Evolutionary conservation across 2,888 invertebrate species (phyloP).

Genomic region (Pediacus dermestoides): DNA sequence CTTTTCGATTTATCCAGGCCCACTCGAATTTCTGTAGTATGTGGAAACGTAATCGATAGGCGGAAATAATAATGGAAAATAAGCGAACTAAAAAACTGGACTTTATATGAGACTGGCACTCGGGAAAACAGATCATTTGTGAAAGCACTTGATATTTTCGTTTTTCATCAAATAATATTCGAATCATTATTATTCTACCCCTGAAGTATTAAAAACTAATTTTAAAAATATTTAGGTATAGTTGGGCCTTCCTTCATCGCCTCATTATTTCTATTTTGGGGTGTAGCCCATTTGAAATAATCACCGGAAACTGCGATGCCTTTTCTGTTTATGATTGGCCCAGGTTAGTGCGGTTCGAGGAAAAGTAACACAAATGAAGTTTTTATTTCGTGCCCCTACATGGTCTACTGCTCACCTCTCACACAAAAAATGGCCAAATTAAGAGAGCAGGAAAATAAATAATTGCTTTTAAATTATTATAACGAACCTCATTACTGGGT

Average conservation of each 20-base stretch:
- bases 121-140: constrained; percentile 1
- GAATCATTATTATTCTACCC: no score
- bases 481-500: no score
- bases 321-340: constrained; percentile 29
- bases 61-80: constrained; percentile 18
- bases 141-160: no score
- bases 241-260: constrained; percentile 28
- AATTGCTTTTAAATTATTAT: no score
- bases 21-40: constrained; percentile 17
- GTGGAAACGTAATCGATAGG: constrained; percentile 16
- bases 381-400: not conserved
- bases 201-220: no score
- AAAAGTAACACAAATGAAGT: constrained; percentile 7
- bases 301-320: constrained; percentile 34
- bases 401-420: not conserved
- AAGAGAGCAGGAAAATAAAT: no score
- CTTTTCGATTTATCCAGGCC: constrained; percentile 19
- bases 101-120: no score
- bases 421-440: constrained; percentile 3
- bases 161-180: no score
- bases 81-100: constrained; percentile 22
- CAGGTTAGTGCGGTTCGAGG: constrained; percentile 21
- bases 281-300: constrained; percentile 35
- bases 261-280: constrained; percentile 39
- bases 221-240: not conserved